phyloP scores from a whole-genome alignment of 2,113 vertebrate genomes.

The Antigone vipio region DNA sequence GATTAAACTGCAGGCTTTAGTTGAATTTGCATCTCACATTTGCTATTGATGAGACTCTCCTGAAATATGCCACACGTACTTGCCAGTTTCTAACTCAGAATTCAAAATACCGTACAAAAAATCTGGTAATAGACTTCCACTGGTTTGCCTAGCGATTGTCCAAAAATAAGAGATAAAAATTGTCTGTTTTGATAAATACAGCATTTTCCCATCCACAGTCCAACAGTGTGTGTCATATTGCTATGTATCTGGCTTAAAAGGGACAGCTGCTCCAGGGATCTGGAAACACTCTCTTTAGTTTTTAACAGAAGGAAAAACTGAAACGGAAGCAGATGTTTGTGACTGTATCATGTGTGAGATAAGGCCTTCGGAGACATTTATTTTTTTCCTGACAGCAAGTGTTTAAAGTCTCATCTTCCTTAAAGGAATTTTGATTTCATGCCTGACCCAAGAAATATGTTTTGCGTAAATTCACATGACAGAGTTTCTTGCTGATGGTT shows the following conservation, averaged over 20 bases:
- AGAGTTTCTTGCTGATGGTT: conserved; percentile 25
- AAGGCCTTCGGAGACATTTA: conserved; percentile 29
- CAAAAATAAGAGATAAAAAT: neutral
- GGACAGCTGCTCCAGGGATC: conserved; percentile 59
- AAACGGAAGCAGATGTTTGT: conserved; percentile 61
- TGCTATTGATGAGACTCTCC: neutral
- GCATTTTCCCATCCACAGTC: conserved; percentile 11
- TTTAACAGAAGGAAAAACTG: conserved; percentile 51
- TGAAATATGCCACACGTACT: neutral
- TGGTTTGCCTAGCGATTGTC: neutral
- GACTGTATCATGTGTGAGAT: conserved; percentile 35
- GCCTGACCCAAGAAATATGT: conserved; percentile 57
- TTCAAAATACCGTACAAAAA: neutral
- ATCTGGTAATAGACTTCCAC: neutral
- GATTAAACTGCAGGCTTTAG: conserved; percentile 52
- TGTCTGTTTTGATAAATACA: conserved; percentile 36
- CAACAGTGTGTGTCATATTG: conserved; percentile 34
- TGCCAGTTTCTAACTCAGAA: neutral
- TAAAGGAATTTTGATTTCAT: conserved; percentile 64
- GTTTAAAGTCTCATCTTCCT: conserved; percentile 57
- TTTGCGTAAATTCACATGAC: conserved; percentile 50
- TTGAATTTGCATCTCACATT: conserved; percentile 51
- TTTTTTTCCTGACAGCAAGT: neutral
- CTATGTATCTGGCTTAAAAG: conserved; percentile 54
- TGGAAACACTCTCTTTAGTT: conserved; percentile 55